Base-by-base conservation (phyloP, 2,113 vertebrate genomes). In the Glaucomys volans region DNA sequence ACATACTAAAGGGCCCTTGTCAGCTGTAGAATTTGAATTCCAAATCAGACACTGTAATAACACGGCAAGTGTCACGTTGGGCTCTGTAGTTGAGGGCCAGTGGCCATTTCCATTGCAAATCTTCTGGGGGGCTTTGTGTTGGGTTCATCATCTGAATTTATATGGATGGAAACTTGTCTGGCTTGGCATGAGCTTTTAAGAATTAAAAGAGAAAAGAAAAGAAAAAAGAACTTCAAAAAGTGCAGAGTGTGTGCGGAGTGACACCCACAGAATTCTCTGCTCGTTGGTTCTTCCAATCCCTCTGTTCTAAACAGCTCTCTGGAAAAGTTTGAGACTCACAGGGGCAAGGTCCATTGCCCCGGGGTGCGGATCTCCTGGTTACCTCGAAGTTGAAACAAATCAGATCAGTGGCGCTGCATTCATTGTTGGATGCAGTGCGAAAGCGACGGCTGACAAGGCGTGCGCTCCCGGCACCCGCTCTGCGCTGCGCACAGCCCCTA, bases 11-110 rank as follows among this genome's bases (percentile, higher is more conserved):
- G 87, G 71, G 35, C 57, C 37, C 28, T 52, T 74, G 95, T 93
- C 91, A 79, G 24, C 66, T 26, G 66, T 13, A 35, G 85, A 57
- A 93, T 91, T 95, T 91, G 95, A 97, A 96, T 96, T 90, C 94
- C 93, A 97, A 91, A 96, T 94, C 97, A 75, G 94, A 83, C 54
- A 35, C 75, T 0, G 30, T 37, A 47, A 67, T 62, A 79, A 47
- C 0, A 2, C 24, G 0, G 62, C 12, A 64, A 84, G 95, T 11
- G 20, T 52, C 87, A 32, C 1, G 8, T 35, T 50, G 90, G 77
- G 12, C 47, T 30, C 1, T 16, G 20, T 30, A 26, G 44, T 66
- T 26, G 37, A 81, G 17, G 9, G 37, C 10, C 22, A 14, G 47
- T 10, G 79, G 22, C 26, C 8, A 0, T 83, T 97, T 67, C 96